Evolutionary conservation across 2,797 vertebrate genomes (phyloP).

Genomic region (Enteromius treurensis): DNA sequence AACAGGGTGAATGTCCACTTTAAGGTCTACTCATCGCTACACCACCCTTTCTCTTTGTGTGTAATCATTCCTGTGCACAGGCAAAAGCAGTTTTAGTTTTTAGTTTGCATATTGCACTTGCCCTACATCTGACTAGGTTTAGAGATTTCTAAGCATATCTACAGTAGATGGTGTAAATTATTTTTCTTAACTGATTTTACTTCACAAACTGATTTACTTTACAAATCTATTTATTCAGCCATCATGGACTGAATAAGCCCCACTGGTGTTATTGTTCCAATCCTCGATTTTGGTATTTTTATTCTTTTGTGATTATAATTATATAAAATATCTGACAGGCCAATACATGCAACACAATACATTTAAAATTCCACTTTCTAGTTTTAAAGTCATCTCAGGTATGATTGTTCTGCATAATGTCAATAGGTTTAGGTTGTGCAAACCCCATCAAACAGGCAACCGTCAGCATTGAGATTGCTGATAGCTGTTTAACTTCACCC

Average conservation of each 20-base stretch:
- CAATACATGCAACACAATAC: not conserved
- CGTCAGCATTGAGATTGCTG: not conserved
- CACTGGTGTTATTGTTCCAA: not conserved
- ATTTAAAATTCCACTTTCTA: not conserved
- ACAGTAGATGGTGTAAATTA: slow-evolving; percentile 34
- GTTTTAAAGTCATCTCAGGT: not conserved
- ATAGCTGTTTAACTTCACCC: not conserved
- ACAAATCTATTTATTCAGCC: not conserved
- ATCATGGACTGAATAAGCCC: not conserved
- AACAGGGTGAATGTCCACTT: slow-evolving; percentile 51
- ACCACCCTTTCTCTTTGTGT: slow-evolving; percentile 35
- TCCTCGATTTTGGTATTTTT: not conserved
- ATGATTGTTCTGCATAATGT: not conserved
- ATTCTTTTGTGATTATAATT: not conserved
- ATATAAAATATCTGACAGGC: not conserved
- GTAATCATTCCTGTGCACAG: slow-evolving; percentile 42
- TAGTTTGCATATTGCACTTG: slow-evolving; percentile 50
- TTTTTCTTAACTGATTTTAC: slow-evolving; percentile 25
- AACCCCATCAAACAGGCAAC: not conserved
- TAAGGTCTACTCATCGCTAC: slow-evolving; percentile 53
- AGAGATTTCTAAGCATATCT: slow-evolving; percentile 60
- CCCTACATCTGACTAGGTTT: slow-evolving; percentile 43
- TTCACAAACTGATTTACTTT: not conserved
- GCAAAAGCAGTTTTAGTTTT: slow-evolving; percentile 43
- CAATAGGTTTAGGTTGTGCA: not conserved